phyloP scores from a whole-genome alignment of 2,797 vertebrate genomes.

The Staurois parvus region DNA sequence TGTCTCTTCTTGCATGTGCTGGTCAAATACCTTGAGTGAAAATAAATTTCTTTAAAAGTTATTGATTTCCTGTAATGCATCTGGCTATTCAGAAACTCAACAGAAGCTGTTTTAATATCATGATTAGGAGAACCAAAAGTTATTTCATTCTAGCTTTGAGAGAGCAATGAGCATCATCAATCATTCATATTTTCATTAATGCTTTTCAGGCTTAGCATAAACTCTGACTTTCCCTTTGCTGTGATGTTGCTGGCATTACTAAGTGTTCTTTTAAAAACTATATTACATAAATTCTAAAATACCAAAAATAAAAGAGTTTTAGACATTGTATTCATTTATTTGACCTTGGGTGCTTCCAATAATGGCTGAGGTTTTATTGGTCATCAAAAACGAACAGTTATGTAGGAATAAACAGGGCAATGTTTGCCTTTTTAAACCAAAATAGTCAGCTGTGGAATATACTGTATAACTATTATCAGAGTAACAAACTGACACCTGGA shows the following conservation, averaged over 20 bases:
- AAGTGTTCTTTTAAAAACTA: not conserved
- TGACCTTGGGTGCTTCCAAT: too few relatives aligned
- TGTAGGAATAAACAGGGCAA: not conserved
- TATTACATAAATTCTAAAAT: not conserved
- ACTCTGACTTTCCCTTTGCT: not conserved
- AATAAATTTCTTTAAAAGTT: slow-evolving; percentile 43
- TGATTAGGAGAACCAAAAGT: not conserved
- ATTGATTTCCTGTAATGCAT: slow-evolving; percentile 50
- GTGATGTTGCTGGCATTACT: not conserved
- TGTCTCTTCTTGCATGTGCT: slow-evolving; percentile 23
- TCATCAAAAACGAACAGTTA: not conserved
- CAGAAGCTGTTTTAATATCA: not conserved
- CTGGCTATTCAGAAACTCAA: not conserved
- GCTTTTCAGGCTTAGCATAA: not conserved
- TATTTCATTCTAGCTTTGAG: not conserved
- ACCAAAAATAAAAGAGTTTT: not conserved
- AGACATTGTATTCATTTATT: too few relatives aligned
- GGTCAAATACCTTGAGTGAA: slow-evolving; percentile 32
- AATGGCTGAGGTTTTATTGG: too few relatives aligned
- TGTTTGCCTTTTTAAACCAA: not conserved
- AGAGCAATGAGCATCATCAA: not conserved
- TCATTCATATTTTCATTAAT: slow-evolving; percentile 24
- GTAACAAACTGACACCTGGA: too few relatives aligned
- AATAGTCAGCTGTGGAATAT: too few relatives aligned
- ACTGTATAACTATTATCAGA: too few relatives aligned